phyloP scores from a whole-genome alignment of 2,888 invertebrate species.

The Pherbina coryleti region DNA sequence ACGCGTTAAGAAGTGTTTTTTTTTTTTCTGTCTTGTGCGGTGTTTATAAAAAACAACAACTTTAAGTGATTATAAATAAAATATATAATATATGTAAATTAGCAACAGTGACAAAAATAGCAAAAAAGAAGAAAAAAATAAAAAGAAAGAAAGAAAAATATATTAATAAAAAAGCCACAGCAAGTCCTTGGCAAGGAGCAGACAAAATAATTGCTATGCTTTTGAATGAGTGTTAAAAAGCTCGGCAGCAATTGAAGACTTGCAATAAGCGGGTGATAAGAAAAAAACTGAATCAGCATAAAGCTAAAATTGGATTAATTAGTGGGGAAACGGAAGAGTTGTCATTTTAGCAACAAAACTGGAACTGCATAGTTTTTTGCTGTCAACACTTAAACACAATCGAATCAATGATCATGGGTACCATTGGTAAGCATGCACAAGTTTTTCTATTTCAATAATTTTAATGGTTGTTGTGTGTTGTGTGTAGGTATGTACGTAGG shows the following conservation, averaged over 20 bases:
- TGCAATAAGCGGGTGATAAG: background rate
- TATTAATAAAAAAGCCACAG: background rate
- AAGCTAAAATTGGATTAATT: background rate
- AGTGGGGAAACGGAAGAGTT: background rate
- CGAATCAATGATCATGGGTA: conserved; percentile 26
- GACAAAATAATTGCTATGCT: background rate
- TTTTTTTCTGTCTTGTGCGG: background rate
- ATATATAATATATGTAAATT: background rate
- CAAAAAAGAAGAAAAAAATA: background rate
- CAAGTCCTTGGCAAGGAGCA: background rate
- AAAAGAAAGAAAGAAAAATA: background rate
- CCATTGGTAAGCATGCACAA: conserved; percentile 22
- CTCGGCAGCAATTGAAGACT: background rate
- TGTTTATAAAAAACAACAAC: conserved; percentile 7
- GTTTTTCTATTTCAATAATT: too few relatives aligned
- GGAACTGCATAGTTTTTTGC: conserved; percentile 12
- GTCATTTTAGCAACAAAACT: background rate
- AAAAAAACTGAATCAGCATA: background rate
- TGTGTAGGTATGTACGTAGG: too few relatives aligned
- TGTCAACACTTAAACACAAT: background rate
- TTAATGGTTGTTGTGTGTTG: too few relatives aligned
- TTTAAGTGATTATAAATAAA: background rate
- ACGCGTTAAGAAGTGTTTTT: background rate
- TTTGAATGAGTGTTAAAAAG: background rate
- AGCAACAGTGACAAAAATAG: background rate